Evolutionary conservation across 2,797 vertebrate genomes (phyloP).

Genomic region (Galago senegalensis): DNA sequence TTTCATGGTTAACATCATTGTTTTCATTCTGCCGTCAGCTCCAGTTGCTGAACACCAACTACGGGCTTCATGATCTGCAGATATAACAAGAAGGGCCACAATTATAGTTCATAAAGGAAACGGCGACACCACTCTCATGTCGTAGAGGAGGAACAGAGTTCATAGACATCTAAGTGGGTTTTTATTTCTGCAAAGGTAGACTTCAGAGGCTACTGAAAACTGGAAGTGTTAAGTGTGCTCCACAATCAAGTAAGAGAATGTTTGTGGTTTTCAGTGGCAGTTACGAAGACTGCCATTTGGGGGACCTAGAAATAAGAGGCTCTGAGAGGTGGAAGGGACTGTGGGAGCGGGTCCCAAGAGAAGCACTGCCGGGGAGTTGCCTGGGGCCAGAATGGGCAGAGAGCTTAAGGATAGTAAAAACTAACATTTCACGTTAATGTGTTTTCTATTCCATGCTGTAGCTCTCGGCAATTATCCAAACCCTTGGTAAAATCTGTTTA

Average conservation of each 20-base stretch:
- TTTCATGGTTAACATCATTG: neutral
- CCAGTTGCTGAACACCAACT: neutral
- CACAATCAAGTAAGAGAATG: neutral
- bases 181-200: neutral
- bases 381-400: neutral
- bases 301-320: neutral
- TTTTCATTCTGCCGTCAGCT: slow-evolving; percentile 9
- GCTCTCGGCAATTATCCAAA: neutral
- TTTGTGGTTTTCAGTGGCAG: neutral
- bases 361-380: neutral
- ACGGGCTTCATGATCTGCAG: neutral
- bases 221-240: neutral
- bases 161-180: neutral
- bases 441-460: neutral
- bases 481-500: neutral
- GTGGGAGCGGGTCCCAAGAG: neutral
- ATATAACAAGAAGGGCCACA: neutral
- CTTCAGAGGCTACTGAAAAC: neutral
- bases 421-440: neutral
- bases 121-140: neutral
- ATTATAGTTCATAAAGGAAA: neutral
- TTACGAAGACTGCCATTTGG: neutral
- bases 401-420: neutral
- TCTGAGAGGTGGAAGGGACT: neutral
- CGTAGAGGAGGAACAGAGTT: neutral